Percentiles rank a stretch among this genome's conserved stretches.
Evolutionary conservation across 2,888 invertebrate genomes (phyloP).

Genomic region (Tinea trinotella): DNA sequence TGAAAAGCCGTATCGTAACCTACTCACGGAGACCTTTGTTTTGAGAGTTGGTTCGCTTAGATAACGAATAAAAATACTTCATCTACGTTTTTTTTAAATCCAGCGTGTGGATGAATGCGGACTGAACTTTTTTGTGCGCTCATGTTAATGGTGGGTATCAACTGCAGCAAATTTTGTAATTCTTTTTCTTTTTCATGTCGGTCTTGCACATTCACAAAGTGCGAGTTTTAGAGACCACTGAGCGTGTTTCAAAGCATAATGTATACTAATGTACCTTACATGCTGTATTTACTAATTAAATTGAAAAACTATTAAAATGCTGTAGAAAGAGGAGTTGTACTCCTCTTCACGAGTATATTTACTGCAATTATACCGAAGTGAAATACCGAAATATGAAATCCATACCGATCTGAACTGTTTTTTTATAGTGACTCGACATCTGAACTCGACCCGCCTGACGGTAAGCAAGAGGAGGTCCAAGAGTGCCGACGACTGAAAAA

Average conservation of each 20-base stretch:
- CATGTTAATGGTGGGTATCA: neutral
- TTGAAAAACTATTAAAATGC: neutral
- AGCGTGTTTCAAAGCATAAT: slow-evolving; percentile 6
- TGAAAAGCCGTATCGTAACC: neutral
- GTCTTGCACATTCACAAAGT: slow-evolving; percentile 5
- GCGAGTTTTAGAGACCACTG: neutral
- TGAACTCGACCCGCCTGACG: too few species aligned
- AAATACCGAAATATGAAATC: too few species aligned
- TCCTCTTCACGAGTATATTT: neutral
- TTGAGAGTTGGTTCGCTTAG: neutral
- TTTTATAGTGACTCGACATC: too few species aligned
- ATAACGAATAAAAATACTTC: neutral
- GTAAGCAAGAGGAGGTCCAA: too few species aligned
- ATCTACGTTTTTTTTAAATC: neutral
- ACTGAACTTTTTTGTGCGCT: neutral
- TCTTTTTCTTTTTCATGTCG: neutral
- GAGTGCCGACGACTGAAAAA: too few species aligned
- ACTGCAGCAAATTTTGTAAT: neutral
- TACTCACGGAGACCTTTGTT: neutral
- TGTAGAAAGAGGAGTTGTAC: too few species aligned
- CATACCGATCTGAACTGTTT: too few species aligned
- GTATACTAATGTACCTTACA: neutral
- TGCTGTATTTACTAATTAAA: neutral
- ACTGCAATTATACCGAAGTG: too few species aligned
- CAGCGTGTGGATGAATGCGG: neutral